Conservation (phyloP, 2,113 vertebrate genomes). For the Chrysemys picta region DNA sequence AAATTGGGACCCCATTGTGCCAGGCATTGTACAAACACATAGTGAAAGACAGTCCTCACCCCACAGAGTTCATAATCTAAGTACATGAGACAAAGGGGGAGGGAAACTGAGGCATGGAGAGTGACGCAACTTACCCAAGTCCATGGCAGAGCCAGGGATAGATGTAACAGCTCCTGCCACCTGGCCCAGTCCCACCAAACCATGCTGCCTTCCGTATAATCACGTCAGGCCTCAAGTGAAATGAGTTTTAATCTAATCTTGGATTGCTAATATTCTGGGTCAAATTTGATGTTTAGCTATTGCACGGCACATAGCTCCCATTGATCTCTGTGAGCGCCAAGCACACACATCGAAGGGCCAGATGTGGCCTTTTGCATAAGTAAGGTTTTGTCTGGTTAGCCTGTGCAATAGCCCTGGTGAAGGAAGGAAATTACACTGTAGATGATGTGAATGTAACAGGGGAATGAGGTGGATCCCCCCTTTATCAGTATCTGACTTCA, state of each 20-base stretch:
- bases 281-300: background rate
- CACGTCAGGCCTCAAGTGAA: background rate
- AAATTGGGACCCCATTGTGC: background rate
- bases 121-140: background rate
- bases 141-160: background rate
- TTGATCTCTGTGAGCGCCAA: too few relatives aligned
- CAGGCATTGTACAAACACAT: background rate
- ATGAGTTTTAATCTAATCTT: background rate
- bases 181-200: background rate
- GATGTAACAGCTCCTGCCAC: background rate
- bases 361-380: background rate
- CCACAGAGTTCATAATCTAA: background rate
- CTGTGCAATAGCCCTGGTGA: background rate
- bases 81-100: background rate
- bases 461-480: background rate
- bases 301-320: too few relatives aligned
- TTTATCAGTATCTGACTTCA: rapidly evolving
- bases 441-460: background rate
- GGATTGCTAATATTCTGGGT: background rate
- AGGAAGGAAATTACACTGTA: background rate
- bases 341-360: background rate
- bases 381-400: background rate
- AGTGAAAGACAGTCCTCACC: background rate
- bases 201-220: background rate
- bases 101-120: background rate